A percentile compares a stretch with the other conserved stretches of the same genome.
phyloP scores from a whole-genome alignment of 2,888 invertebrate genomes.

The Tetropium fuscum region DNA sequence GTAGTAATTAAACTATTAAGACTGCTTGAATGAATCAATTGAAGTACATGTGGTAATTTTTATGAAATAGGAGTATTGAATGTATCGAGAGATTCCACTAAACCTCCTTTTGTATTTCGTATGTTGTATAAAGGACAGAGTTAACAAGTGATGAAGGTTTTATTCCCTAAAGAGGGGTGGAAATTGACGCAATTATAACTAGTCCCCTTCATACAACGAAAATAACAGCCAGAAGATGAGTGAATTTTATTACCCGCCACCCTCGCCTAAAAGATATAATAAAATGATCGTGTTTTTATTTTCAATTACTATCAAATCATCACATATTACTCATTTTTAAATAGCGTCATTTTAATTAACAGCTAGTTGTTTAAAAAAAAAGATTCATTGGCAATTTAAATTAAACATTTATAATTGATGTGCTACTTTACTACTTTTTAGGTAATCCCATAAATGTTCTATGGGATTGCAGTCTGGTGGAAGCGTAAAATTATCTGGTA shows the following conservation, averaged over 20 bases:
- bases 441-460: too few species aligned
- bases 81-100: slow-evolving; percentile 31
- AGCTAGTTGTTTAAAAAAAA: too few species aligned
- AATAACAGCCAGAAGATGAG: slow-evolving; percentile 48
- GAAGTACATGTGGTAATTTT: too few species aligned
- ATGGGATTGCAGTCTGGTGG: too few species aligned
- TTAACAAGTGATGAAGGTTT: slow-evolving; percentile 50
- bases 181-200: slow-evolving; percentile 51
- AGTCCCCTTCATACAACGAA: slow-evolving; percentile 42
- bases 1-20: background rate
- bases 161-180: slow-evolving; percentile 46
- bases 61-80: slow-evolving; percentile 6
- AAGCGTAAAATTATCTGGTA: too few species aligned
- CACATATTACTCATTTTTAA: too few species aligned
- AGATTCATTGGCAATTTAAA: too few species aligned
- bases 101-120: slow-evolving; percentile 44
- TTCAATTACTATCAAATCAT: slow-evolving; percentile 11
- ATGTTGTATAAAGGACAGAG: slow-evolving; percentile 42
- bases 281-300: slow-evolving; percentile 20
- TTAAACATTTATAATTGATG: too few species aligned
- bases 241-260: slow-evolving; percentile 47
- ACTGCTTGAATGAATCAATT: background rate
- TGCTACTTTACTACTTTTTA: too few species aligned
- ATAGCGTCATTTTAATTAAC: too few species aligned
- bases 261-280: slow-evolving; percentile 37